These are phyloP conservation scores for Todiramphus chloris DNA, from an alignment of 2,113 vertebrate genomes.

Conservation along the genomic window DNA sequence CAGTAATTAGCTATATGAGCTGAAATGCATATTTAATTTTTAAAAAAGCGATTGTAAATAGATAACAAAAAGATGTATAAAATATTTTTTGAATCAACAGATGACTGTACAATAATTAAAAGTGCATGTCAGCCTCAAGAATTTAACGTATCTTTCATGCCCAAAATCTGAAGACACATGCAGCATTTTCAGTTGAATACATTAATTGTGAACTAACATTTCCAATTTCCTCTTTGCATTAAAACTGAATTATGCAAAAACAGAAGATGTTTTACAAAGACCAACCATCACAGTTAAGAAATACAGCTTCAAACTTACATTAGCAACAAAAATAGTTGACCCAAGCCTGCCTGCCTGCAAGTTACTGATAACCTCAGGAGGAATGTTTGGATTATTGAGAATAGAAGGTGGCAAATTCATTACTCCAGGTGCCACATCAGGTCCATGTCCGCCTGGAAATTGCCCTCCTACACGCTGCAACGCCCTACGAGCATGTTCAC, in stretches of 20 bases:
- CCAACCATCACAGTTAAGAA: not conserved
- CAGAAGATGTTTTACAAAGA: not conserved
- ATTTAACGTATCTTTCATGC: not conserved
- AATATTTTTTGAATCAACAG: not conserved
- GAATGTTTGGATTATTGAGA: constrained; percentile 97
- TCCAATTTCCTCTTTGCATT: not conserved
- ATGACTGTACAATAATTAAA: not conserved
- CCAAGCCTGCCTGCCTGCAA: constrained; percentile 94
- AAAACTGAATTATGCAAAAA: not conserved
- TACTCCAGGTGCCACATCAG: constrained; percentile 85
- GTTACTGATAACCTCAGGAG: constrained; percentile 91
- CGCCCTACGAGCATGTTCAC: constrained; percentile 92
- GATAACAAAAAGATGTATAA: not conserved
- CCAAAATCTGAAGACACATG: not conserved
- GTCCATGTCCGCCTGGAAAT: constrained; percentile 83
- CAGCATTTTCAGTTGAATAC: not conserved
- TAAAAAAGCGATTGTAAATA: not conserved
- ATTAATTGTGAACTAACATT: not conserved
- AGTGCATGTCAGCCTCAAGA: not conserved
- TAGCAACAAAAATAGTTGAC: constrained; percentile 95
- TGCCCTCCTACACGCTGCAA: constrained; percentile 87
- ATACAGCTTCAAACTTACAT: constrained; percentile 81
- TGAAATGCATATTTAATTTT: not conserved
- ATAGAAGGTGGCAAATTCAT: constrained; percentile 94
- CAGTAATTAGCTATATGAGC: not conserved